Conservation (phyloP, 2,797 vertebrate species). For the Cyprinodon diabolis region DNA sequence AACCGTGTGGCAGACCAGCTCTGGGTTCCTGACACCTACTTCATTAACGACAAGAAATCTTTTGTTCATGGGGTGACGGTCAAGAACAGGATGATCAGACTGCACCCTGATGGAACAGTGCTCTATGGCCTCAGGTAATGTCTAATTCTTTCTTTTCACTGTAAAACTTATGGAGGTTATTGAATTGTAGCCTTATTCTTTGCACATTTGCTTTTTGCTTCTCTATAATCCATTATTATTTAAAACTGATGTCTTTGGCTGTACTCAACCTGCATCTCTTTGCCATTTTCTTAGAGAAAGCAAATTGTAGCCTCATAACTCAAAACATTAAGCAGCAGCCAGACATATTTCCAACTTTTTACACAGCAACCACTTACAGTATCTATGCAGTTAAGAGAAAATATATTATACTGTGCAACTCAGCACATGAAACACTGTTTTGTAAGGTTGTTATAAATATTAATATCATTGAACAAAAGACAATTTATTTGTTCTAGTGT, state of each 20-base stretch:
- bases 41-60: slow-evolving; percentile 96
- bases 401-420: too few relatives aligned
- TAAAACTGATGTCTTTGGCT: neutral
- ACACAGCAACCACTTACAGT: neutral
- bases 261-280: neutral
- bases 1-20: slow-evolving; percentile 94
- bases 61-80: slow-evolving; percentile 96
- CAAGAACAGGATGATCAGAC: slow-evolving; percentile 94
- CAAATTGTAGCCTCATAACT: neutral
- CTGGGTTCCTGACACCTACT: slow-evolving; percentile 96
- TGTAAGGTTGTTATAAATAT: too few relatives aligned
- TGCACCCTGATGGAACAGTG: slow-evolving; percentile 94
- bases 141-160: neutral
- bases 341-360: neutral
- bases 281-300: neutral
- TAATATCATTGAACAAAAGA: too few relatives aligned
- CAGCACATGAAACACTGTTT: neutral
- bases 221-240: neutral
- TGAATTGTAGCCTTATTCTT: neutral
- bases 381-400: neutral
- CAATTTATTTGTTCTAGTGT: too few relatives aligned
- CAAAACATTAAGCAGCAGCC: neutral
- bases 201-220: neutral
- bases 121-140: slow-evolving; percentile 92
- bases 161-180: neutral